Base-by-base conservation (phyloP, 2,888 invertebrate species). In the Oscheius onirici region DNA sequence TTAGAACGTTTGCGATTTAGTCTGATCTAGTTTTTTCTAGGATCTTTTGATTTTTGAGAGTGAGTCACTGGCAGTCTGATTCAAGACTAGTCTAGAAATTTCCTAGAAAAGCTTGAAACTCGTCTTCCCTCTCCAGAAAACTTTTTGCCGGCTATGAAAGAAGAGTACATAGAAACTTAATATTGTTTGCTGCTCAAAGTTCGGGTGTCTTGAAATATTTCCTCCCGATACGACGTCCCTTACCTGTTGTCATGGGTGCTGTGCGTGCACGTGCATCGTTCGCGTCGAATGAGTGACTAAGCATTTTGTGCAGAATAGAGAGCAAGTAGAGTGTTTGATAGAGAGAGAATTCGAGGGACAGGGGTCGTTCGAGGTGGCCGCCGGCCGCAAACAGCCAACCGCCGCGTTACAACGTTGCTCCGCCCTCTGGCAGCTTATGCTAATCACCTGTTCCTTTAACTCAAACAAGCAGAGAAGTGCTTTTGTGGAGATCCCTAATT, bases 341-440 rank as follows among this genome's bases (percentile, higher is more conserved):
- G 63, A 63, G 28, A n/a, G n/a, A 63, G 49, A 63, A 49, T 49
- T 49, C 26, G 63, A 60, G 60, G 60, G 60, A 41, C 60, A 60
- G 44, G 60, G 60, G 63, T 63, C 63, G 63, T 63, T 63, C 63
- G 63, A 63, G 63, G 63, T 63, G 63, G 63, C 49, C 63, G 63
- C 63, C 17, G 63, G 63, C 49, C 63, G 63, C 63, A 63, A 63
- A 63, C 63, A 63, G 63, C 63, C 63, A 34, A 46, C 49, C 58
- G 43, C 49, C 49, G 63, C 63, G 63, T 63, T 63, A 63, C 63
- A 63, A 63, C 63, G 46, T 41, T 15, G 63, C 46, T 26, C 46
- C 63, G 63, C 63, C 63, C 34, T 46, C 17, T 41, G 26, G n/a
- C 46, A n/a, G 34, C 60, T 60, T 60, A 60, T 60, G 60, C 60